Evolutionary conservation across 2,113 vertebrate genomes (phyloP).

Genomic region (Neotragus moschatus): DNA sequence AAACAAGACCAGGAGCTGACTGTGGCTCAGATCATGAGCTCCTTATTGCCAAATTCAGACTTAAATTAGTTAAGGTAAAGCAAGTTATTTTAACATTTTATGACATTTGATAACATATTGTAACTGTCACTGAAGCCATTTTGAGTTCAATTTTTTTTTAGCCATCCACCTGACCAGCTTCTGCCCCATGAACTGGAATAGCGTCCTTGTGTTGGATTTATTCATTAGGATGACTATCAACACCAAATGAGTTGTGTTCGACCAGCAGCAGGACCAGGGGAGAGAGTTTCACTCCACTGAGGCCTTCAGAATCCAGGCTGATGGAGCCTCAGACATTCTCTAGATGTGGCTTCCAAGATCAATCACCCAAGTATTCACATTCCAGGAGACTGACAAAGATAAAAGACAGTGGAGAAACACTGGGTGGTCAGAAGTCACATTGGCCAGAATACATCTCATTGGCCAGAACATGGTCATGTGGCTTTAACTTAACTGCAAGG

Average conservation of each 20-base stretch:
- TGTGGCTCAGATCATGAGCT: too few species aligned
- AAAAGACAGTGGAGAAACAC: background rate
- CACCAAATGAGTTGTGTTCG: rapidly evolving
- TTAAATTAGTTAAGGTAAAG: background rate
- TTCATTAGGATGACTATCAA: background rate
- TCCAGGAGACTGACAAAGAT: background rate
- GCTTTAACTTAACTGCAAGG: background rate
- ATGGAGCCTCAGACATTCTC: background rate
- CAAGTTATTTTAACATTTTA: background rate
- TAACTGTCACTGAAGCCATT: background rate
- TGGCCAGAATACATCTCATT: background rate
- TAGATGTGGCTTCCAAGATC: background rate
- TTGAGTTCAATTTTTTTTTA: background rate
- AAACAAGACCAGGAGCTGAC: too few species aligned
- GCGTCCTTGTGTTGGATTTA: background rate
- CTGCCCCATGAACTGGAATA: background rate
- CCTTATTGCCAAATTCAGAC: too few species aligned
- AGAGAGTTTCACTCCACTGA: background rate
- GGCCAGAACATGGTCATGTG: background rate
- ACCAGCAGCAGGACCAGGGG: background rate
- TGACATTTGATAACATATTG: background rate
- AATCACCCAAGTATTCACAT: background rate
- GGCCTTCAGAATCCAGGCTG: background rate
- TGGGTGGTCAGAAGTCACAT: background rate
- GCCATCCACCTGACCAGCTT: background rate